These are phyloP conservation scores for Xiphophorus birchmanni DNA, from an alignment of 2,797 vertebrate species.

Conservation along the genomic window DNA sequence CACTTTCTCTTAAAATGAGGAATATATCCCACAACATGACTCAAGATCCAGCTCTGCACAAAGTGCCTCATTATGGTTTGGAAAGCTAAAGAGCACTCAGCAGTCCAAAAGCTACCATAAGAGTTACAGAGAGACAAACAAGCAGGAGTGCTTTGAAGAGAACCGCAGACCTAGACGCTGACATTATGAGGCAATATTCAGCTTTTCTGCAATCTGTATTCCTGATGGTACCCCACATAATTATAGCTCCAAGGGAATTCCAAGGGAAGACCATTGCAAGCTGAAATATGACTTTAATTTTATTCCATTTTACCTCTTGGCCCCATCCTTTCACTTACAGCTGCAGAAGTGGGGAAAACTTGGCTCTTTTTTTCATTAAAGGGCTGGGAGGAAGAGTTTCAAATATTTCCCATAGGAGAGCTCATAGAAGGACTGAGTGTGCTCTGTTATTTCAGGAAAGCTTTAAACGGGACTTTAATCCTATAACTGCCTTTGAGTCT, in stretches of 20 bases:
- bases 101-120: conserved; percentile 51
- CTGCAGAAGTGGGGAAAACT: conserved; percentile 60
- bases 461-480: conserved; percentile 73
- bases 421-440: conserved; percentile 70
- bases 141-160: conserved; percentile 37
- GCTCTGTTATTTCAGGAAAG: conserved; percentile 74
- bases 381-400: conserved; percentile 65
- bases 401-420: conserved; percentile 74
- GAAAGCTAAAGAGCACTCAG: conserved; percentile 19
- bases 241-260: conserved; percentile 72
- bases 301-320: conserved; percentile 63
- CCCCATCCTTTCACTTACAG: conserved; percentile 57
- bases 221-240: conserved; percentile 76
- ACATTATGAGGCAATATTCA: conserved; percentile 55
- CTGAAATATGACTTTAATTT: conserved; percentile 63
- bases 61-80: conserved; percentile 47
- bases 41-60: conserved; percentile 3
- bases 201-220: conserved; percentile 61
- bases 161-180: conserved; percentile 40
- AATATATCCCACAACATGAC: conserved; percentile 22
- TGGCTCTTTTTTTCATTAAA: conserved; percentile 66
- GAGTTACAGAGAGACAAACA: conserved; percentile 37
- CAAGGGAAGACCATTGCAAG: conserved; percentile 64
- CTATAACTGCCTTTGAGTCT: conserved; percentile 65
- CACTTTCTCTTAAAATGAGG: conserved; percentile 54